A percentile compares a stretch with the other conserved stretches of the same genome.
These are phyloP conservation scores for Bursaphelenchus mucronatus DNA, from an alignment of 1,140 invertebrate genomes.

Conservation along the genomic window DNA sequence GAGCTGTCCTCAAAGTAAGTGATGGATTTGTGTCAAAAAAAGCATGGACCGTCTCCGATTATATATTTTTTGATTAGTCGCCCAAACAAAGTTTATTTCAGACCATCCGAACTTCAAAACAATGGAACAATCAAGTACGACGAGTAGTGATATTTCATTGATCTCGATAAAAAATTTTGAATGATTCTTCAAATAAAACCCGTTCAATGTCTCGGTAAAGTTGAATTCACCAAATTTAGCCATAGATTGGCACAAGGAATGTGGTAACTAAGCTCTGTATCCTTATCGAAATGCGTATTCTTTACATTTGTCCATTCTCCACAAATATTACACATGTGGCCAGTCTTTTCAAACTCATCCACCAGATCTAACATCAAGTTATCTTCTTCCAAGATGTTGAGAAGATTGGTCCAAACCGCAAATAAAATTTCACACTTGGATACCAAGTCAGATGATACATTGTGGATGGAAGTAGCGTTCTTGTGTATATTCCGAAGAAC, in stretches of 20 bases:
- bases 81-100: too few species aligned
- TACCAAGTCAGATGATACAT: conserved; percentile 11
- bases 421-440: conserved; percentile 13
- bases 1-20: too few species aligned
- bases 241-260: conserved; percentile 42
- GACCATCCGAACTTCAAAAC: too few species aligned
- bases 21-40: too few species aligned
- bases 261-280: conserved; percentile 32
- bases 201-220: conserved; percentile 28
- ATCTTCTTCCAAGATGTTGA: not conserved
- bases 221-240: conserved; percentile 35
- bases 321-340: conserved; percentile 10
- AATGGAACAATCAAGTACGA: too few species aligned
- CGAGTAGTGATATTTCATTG: too few species aligned
- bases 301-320: not conserved
- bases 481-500: conserved; percentile 1
- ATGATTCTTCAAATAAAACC: conserved; percentile 1
- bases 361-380: not conserved
- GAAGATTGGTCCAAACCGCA: conserved; percentile 21
- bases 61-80: too few species aligned
- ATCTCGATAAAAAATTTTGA: conserved; percentile 4
- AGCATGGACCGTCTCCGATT: too few species aligned
- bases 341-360: conserved; percentile 5
- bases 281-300: conserved; percentile 22
- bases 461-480: not conserved